These are phyloP conservation scores for Dolichallabes microphthalmus DNA, from an alignment of 2,113 vertebrate species.

Conservation along the genomic window DNA sequence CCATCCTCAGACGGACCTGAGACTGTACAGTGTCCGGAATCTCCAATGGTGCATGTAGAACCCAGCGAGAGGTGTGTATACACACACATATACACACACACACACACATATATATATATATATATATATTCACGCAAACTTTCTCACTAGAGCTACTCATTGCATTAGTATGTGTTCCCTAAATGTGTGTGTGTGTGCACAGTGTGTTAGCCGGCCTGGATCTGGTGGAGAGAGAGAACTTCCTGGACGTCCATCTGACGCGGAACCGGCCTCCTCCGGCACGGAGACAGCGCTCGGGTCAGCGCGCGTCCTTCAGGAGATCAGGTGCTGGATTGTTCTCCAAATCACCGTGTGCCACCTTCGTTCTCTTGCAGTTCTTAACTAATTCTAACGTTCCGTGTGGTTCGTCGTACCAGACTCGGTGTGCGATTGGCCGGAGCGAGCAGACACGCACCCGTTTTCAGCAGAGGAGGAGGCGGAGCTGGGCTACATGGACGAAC, in stretches of 20 bases:
- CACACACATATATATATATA: conserved; percentile 16
- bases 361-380: not conserved
- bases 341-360: not conserved
- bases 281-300: conserved; percentile 70
- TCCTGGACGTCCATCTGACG: conserved; percentile 78
- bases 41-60: conserved; percentile 58
- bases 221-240: conserved; percentile 78
- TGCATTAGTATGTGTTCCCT: not conserved
- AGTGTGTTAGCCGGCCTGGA: conserved; percentile 75
- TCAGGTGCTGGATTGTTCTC: conserved; percentile 62
- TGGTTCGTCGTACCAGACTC: not conserved
- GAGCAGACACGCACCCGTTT: conserved; percentile 73
- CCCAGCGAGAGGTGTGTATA: conserved; percentile 67
- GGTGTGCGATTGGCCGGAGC: conserved; percentile 72
- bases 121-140: not conserved
- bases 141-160: not conserved
- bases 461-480: conserved; percentile 75
- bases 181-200: not conserved
- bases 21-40: conserved; percentile 75
- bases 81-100: not conserved
- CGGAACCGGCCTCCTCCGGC: conserved; percentile 79
- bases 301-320: conserved; percentile 73
- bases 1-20: conserved; percentile 75
- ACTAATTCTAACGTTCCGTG: not conserved
- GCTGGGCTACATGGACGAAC: conserved; percentile 78